Percentiles rank a stretch among this genome's conserved stretches.
Evolutionary conservation across 2,797 vertebrate genomes (phyloP).

Genomic region (Prionace glauca): DNA sequence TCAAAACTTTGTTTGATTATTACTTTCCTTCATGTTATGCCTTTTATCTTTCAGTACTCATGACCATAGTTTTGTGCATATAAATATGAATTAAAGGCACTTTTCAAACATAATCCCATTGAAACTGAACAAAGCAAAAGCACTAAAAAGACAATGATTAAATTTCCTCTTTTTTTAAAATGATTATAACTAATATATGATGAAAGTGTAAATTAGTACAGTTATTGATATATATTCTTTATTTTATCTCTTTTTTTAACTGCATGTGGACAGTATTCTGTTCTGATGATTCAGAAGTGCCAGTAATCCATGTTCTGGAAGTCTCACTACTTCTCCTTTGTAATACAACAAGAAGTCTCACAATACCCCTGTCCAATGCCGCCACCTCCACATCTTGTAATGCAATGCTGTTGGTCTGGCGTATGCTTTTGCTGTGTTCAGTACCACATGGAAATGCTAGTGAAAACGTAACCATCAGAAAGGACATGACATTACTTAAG

Average conservation of each 20-base stretch:
- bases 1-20: slow-evolving; percentile 37
- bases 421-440: not conserved
- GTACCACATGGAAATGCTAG: not conserved
- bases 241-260: slow-evolving; percentile 16
- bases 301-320: not conserved
- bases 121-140: slow-evolving; percentile 23
- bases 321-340: slow-evolving; percentile 3
- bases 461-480: not conserved
- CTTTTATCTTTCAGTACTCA: slow-evolving; percentile 32
- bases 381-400: not conserved
- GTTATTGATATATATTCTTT: slow-evolving; percentile 36
- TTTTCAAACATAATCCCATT: slow-evolving; percentile 37
- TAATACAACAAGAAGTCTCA: not conserved
- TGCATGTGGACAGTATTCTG: slow-evolving; percentile 21
- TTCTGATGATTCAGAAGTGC: slow-evolving; percentile 15
- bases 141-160: slow-evolving; percentile 32
- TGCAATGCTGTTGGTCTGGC: not conserved
- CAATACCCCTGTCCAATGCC: no score
- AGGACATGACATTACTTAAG: not conserved
- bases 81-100: slow-evolving; percentile 32
- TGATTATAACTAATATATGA: slow-evolving; percentile 38
- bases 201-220: slow-evolving; percentile 37
- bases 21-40: not conserved
- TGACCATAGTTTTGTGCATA: slow-evolving; percentile 24
- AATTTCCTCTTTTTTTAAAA: slow-evolving; percentile 31